phyloP scores from a whole-genome alignment of 2,113 vertebrate genomes.

The Litocranius walleri region DNA sequence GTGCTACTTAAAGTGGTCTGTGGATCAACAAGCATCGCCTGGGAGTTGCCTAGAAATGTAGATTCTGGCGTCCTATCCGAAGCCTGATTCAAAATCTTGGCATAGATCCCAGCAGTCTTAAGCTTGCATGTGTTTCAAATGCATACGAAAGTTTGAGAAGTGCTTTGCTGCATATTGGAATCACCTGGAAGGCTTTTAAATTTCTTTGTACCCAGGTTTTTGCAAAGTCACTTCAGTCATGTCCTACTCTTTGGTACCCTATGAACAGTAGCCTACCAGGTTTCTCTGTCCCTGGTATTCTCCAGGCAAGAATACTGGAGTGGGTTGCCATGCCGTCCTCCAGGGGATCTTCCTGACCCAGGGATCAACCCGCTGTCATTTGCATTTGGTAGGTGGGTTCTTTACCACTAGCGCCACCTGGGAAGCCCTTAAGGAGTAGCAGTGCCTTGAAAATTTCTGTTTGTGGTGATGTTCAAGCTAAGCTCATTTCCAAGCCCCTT shows the following conservation, averaged over 20 bases:
- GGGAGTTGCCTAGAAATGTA: background rate
- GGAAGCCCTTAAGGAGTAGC: background rate
- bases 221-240: background rate
- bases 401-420: background rate
- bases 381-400: background rate
- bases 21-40: background rate
- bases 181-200: background rate
- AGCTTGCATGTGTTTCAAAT: background rate
- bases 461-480: background rate
- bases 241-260: background rate
- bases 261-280: background rate
- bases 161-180: background rate
- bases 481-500: background rate
- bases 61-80: background rate
- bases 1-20: background rate
- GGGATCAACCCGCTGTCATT: background rate
- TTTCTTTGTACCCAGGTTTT: background rate
- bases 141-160: background rate
- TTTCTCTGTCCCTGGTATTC: background rate
- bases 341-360: background rate
- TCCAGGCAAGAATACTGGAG: background rate
- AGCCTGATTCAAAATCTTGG: background rate
- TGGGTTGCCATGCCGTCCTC: background rate
- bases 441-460: background rate
- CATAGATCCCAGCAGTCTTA: background rate